Evolutionary conservation across 37 sponge, comb jelly and placozoan species (phyloP), one percentile per base, ranked within the genome.

Genomic region (Dysidea cf. avara): DNA sequence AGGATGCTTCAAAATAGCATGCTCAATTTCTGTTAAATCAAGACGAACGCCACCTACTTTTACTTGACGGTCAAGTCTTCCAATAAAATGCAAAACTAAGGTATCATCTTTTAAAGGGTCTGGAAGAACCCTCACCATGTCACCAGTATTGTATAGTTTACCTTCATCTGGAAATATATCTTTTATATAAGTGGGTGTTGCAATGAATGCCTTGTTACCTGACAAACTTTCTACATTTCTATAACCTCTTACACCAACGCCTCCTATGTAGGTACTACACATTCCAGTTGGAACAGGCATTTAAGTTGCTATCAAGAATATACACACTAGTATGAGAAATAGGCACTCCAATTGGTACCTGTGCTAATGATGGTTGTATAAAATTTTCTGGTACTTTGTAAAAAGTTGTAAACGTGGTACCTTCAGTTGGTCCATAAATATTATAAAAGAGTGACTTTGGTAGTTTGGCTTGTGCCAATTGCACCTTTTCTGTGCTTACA

Each of bases 1-100:
- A 28, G 59, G 16, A 38, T 29, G 46, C 3, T 37, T 25, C 18
- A 35, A 18, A 38, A 77, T 48, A 28, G 71, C 79, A 2, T 57
- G 24, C 48, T 77, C 83, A 1, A 87, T 73, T 55, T 81, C 88
- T 4, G 51, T 73, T 11, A 79, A 55, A 22, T 87, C 83, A 50
- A 87, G 53, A n/a, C 88, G 18, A 65, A 82, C 69, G 18, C 88
- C 88, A 29, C 88, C 26, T 50, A 87, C 60, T 49, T 87, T 87
- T 24, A 82, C 74, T 58, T 87, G 88, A 61, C 53, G 59, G 39
- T 87, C 88, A 17, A 14, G 46, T 4, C 88, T 47, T 4, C 88
- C 88, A 29, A 76, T 37, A 38, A 80, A 87, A 37, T 60, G 13
- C 22, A 82, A 46, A 0, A 33, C 71, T n/a, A n/a, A n/a, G n/a